A percentile compares a stretch with the other conserved stretches of the same genome.
Evolutionary conservation across 2,113 vertebrate species (phyloP).

Genomic region (Pomatostomus ruficeps): DNA sequence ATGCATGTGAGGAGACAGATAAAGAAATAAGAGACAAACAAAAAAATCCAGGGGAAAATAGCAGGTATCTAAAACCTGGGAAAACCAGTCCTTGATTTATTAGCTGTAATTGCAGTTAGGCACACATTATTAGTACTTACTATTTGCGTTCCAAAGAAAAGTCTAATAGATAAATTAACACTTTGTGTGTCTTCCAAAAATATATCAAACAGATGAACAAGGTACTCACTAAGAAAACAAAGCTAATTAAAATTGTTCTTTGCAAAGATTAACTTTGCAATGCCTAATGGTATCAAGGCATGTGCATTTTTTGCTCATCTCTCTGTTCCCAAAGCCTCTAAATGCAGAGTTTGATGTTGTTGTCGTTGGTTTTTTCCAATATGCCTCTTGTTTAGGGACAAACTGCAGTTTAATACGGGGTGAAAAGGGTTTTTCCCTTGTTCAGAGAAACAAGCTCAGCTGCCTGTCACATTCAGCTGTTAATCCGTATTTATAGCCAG

Average conservation of each 20-base stretch:
- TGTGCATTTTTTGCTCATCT: fast-evolving
- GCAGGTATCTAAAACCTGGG: not conserved
- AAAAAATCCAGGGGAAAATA: not conserved
- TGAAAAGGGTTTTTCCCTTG: not conserved
- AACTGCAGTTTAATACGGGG: not conserved
- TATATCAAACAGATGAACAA: not conserved
- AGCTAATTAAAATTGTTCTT: not conserved
- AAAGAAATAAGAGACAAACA: not conserved
- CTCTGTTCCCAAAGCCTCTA: not conserved
- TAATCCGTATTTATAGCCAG: not conserved
- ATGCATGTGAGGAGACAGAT: not conserved
- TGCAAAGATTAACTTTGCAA: not conserved
- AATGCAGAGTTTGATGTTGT: not conserved
- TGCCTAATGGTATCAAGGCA: not conserved
- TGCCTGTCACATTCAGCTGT: not conserved
- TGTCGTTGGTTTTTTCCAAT: not conserved
- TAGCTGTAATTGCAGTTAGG: not conserved
- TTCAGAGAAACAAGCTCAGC: not conserved
- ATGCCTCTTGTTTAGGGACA: not conserved
- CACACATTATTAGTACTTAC: not conserved
- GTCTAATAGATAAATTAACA: slow-evolving; percentile 7
- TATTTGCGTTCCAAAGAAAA: not conserved
- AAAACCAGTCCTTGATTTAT: not conserved
- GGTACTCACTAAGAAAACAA: not conserved
- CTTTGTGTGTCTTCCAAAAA: not conserved